Evolutionary conservation across 2,113 vertebrate genomes (phyloP), one percentile per base, ranked within the genome.

Genomic region (Ptyas mucosa): DNA sequence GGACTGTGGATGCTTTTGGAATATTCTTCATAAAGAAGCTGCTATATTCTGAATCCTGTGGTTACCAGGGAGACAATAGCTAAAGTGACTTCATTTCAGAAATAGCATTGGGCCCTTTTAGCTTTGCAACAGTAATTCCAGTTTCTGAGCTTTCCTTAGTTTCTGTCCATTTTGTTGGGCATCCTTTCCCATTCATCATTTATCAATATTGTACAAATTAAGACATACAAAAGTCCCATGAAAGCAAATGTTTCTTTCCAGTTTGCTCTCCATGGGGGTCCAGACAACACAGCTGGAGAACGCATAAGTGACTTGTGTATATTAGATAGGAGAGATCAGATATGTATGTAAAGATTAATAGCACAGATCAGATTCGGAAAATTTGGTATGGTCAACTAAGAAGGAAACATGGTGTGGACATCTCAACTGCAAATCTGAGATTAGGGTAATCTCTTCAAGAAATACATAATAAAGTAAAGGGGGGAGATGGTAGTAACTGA

Each of bases 41-140:
- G 9, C 43, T 55, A 75, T 93, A 86, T 91, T 95, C 21, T 92
- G 89, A 94, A 46, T 81, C 3, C n/a, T 6, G 0, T 39, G 88
- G 95, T 95, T 96, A 93, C 95, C 92, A 95, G 5, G 86, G 55
- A 15, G 89, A 95, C 92, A 58, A 26, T 86, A 88, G 24, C 92
- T 85, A 87, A 94, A 95, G 43, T 86, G 21, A 39, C 18, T 94
- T 95, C 94, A 29, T 91, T 96, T 75, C 46, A 86, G 49, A 46
- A 89, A 94, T 61, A 95, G 95, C 86, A 94, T 94, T 87, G 1
- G 15, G 1, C 46, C 52, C 57, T 95, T 95, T 94, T 57, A 93
- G 93, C 9, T 89, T 51, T 46, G 61, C 34, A 90, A 58, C 8
- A 92, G 5, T 90, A 95, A 95, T 95, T 93, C 1, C 94, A 58